Evolutionary conservation across 2,888 invertebrate species (phyloP).

Genomic region (Creontiades dilutus): DNA sequence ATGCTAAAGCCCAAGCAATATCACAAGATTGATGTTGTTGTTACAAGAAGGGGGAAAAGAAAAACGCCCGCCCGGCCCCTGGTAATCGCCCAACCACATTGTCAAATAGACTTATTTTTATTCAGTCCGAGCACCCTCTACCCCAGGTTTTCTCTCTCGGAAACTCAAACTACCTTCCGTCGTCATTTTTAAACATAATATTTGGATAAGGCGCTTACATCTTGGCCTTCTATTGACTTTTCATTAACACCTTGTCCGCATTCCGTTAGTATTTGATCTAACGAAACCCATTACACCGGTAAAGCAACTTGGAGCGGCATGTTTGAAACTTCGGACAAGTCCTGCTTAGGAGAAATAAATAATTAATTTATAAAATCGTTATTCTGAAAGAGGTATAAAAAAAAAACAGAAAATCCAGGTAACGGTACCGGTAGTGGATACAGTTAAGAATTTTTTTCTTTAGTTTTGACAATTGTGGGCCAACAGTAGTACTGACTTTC

Average conservation of each 20-base stretch:
- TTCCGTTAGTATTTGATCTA: not conserved
- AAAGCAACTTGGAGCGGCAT: not conserved
- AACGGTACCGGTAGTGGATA: too few relatives aligned
- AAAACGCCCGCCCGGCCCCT: not conserved
- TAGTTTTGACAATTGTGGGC: too few relatives aligned
- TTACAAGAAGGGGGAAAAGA: not conserved
- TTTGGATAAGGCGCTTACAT: constrained; percentile 32
- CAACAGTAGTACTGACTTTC: too few relatives aligned
- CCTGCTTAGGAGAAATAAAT: too few relatives aligned
- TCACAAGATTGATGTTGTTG: constrained; percentile 42
- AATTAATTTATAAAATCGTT: too few relatives aligned
- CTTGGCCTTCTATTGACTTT: constrained; percentile 22
- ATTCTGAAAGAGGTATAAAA: too few relatives aligned
- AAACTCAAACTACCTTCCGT: not conserved
- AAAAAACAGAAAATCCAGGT: too few relatives aligned
- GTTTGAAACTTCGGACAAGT: not conserved
- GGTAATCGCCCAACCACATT: constrained; percentile 21
- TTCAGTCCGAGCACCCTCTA: not conserved
- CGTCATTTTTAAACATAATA: constrained; percentile 19
- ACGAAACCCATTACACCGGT: not conserved
- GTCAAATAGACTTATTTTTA: constrained; percentile 39
- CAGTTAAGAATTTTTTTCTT: too few relatives aligned
- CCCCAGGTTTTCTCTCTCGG: not conserved
- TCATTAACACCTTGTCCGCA: not conserved
- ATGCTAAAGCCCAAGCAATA: constrained; percentile 22